phyloP scores from a whole-genome alignment of 2,113 vertebrate genomes.

The Osmerus eperlanus region DNA sequence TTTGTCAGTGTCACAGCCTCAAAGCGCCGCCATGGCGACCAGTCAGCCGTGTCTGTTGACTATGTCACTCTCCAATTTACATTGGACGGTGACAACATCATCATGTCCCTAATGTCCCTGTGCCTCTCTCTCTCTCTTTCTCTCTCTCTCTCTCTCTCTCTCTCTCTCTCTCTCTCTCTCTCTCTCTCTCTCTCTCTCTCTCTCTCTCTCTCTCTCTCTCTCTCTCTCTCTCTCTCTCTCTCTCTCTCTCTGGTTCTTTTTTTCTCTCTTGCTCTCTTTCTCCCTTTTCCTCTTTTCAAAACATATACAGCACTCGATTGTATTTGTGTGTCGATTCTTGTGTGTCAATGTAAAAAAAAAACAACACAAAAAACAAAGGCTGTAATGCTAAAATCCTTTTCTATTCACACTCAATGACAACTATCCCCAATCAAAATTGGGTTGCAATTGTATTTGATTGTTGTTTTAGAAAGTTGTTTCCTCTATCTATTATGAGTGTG shows the following conservation, averaged over 20 bases:
- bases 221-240: background rate
- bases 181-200: background rate
- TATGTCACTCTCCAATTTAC: slow-evolving; percentile 90
- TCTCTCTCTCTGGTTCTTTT: background rate
- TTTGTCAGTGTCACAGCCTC: slow-evolving; percentile 90
- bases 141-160: background rate
- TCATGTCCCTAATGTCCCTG: slow-evolving; percentile 80
- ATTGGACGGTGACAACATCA: slow-evolving; percentile 80
- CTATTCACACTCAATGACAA: no score
- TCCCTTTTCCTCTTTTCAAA: background rate
- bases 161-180: no score
- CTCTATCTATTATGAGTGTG: background rate
- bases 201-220: background rate
- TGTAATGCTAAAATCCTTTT: no score
- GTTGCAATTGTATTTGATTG: no score
- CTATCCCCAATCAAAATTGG: no score
- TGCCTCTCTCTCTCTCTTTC: background rate
- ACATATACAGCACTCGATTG: no score
- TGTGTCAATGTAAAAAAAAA: no score
- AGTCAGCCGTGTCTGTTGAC: slow-evolving; percentile 87
- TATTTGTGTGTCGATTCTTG: no score
- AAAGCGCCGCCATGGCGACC: slow-evolving; percentile 76
- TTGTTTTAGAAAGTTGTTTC: background rate
- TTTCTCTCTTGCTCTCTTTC: no score
- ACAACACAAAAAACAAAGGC: no score